These are phyloP conservation scores for Austrofundulus limnaeus DNA, from an alignment of 2,113 vertebrate genomes.

Conservation along the genomic window DNA sequence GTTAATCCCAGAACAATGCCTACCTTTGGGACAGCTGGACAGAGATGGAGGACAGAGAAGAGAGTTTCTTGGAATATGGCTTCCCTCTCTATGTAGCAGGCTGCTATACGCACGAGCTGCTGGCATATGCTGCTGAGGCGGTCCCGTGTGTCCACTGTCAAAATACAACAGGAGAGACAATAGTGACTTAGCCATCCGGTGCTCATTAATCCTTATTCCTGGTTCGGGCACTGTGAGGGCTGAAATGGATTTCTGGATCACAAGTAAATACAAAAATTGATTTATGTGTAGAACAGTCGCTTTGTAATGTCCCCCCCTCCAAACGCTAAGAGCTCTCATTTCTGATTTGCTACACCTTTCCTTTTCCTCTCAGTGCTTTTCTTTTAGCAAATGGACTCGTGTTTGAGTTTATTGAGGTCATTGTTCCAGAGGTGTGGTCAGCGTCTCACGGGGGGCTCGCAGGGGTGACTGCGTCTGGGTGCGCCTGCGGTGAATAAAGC, in stretches of 20 bases:
- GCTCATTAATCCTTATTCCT: slow-evolving; percentile 73
- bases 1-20: slow-evolving; percentile 57
- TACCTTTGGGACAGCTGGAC: slow-evolving; percentile 61
- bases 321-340: slow-evolving; percentile 54
- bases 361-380: slow-evolving; percentile 48
- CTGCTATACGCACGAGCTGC: slow-evolving; percentile 35
- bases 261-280: slow-evolving; percentile 69
- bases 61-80: slow-evolving; percentile 47
- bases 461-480: slow-evolving; percentile 54
- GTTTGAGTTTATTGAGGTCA: slow-evolving; percentile 72
- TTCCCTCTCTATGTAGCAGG: slow-evolving; percentile 40
- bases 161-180: slow-evolving; percentile 55
- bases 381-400: slow-evolving; percentile 62
- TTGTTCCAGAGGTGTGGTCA: slow-evolving; percentile 72
- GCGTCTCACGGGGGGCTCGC: slow-evolving; percentile 43
- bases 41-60: slow-evolving; percentile 63
- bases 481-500: slow-evolving; percentile 43
- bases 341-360: slow-evolving; percentile 58
- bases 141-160: slow-evolving; percentile 63
- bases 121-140: slow-evolving; percentile 18
- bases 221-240: slow-evolving; percentile 39
- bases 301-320: slow-evolving; percentile 65
- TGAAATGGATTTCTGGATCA: slow-evolving; percentile 64
- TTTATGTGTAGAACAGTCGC: slow-evolving; percentile 61
- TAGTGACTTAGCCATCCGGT: slow-evolving; percentile 54